Conservation (phyloP, 92 coral and sea anemone genomes). For the Nematostella vectensis region DNA sequence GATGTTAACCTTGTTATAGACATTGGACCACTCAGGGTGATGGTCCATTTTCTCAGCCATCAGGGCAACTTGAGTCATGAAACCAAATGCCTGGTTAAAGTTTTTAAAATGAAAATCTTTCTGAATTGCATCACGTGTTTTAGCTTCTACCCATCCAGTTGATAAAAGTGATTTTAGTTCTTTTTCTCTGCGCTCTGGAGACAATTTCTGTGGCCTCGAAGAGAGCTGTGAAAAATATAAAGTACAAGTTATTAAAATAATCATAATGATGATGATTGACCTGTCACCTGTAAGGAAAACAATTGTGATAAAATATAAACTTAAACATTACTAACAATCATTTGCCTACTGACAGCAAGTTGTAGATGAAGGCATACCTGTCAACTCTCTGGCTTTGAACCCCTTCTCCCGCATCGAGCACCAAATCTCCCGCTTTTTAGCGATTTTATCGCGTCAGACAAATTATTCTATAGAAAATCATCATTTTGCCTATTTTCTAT, state of each 20-base stretch:
- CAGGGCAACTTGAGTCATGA: conserved; percentile 85
- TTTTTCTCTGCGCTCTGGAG: conserved; percentile 50
- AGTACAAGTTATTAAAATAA: not conserved
- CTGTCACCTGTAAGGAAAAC: too few species aligned
- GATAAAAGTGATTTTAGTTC: conserved; percentile 53
- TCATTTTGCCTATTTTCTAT: too few species aligned
- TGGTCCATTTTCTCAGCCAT: conserved; percentile 92
- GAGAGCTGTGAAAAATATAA: conserved; percentile 27
- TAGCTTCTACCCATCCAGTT: conserved; percentile 81
- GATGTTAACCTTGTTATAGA: conserved; percentile 74
- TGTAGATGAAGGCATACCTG: too few species aligned
- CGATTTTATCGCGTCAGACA: too few species aligned
- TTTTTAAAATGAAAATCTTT: conserved; percentile 87
- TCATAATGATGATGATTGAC: too few species aligned
- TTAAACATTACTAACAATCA: too few species aligned
- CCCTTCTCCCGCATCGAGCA: too few species aligned
- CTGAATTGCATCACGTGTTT: conserved; percentile 85
- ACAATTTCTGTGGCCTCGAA: conserved; percentile 50
- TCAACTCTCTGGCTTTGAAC: too few species aligned
- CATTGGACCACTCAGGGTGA: conserved; percentile 97
- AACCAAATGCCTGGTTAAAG: conserved; percentile 94
- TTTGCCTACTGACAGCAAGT: too few species aligned
- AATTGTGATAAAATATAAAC: too few species aligned
- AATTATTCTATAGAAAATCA: too few species aligned
- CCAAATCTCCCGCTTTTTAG: too few species aligned